Evolutionary conservation across 2,113 vertebrate genomes (phyloP), one percentile per base, ranked within the genome.

Genomic region (Bostrychus sinensis): DNA sequence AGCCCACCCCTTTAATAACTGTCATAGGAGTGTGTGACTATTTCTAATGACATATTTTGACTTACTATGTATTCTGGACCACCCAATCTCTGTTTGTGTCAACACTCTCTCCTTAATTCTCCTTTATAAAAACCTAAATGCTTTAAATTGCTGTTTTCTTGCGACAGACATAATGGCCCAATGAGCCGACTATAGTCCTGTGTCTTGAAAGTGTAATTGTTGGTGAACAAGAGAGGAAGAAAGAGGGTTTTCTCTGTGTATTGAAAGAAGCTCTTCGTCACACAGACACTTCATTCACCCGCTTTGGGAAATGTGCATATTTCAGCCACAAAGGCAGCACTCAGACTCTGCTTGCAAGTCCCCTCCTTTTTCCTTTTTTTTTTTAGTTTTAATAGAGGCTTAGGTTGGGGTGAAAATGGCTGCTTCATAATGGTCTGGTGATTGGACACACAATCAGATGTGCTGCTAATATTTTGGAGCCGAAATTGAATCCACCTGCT

Each of bases 261-360:
- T 26, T 61, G 26, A 72, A 30, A 56, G 43, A 72, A 62, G 48
- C 53, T 39, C 66, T 74, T 72, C 62, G 48, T 62, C 1, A 45
- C 60, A 89, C 87, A 83, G 48, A 65, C 66, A 50, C 70, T 86
- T 66, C 78, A 85, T 86, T 88, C 82, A 86, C 69, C 42, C 36
- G 36, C 43, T 76, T 56, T 48, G 39, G 62, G 77, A 72, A 81
- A 81, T 76, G 77, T 66, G 80, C 76, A 83, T 81, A 82, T 80
- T 85, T 82, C 42, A 37, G 38, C 56, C 51, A 86, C 82, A 86
- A 86, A 86, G 78, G 22, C 56, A 43, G 53, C 78, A 80, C 66
- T 85, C 62, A 28, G 13, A n/a, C 23, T 1, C 46, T 5, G 8
- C 30, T 32, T n/a, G 39, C 26, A 78, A 81, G 64, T 48, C 12